Evolutionary conservation across 2,113 vertebrate genomes (phyloP).

Genomic region (Sturnus vulgaris): DNA sequence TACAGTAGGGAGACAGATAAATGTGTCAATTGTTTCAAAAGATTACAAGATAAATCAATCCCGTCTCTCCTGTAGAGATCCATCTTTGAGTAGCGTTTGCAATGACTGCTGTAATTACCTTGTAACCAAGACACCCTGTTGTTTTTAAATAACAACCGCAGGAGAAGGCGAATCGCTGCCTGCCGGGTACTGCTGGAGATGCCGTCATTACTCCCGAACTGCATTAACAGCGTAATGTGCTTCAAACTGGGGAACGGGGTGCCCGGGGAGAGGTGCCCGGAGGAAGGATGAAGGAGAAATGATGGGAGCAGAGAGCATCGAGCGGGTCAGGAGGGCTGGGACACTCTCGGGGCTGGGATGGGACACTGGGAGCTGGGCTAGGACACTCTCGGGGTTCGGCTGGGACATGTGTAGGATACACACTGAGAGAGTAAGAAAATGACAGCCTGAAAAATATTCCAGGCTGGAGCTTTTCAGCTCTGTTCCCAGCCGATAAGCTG

Average conservation of each 20-base stretch:
- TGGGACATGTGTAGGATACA: background rate
- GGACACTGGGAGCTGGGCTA: too few species aligned
- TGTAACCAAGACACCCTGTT: background rate
- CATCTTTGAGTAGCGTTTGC: background rate
- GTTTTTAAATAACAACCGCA: background rate
- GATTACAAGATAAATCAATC: background rate
- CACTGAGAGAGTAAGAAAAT: too few species aligned
- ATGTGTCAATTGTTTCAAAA: background rate
- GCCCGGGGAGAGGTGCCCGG: accelerated
- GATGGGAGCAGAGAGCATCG: background rate
- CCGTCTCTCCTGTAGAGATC: background rate
- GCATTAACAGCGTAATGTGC: accelerated
- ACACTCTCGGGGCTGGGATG: background rate
- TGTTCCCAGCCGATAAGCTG: too few species aligned
- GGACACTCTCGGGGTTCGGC: background rate
- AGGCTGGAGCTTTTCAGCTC: too few species aligned
- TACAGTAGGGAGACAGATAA: background rate
- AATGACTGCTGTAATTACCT: background rate
- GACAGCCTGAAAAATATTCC: too few species aligned
- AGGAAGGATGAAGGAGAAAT: too few species aligned
- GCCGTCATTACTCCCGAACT: accelerated
- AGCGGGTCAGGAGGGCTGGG: background rate
- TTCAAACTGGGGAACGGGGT: accelerated
- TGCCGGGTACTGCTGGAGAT: background rate
- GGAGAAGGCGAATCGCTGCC: background rate